Base-by-base conservation (phyloP, 1,140 invertebrate genomes). In the Zaprionus ornatus region DNA sequence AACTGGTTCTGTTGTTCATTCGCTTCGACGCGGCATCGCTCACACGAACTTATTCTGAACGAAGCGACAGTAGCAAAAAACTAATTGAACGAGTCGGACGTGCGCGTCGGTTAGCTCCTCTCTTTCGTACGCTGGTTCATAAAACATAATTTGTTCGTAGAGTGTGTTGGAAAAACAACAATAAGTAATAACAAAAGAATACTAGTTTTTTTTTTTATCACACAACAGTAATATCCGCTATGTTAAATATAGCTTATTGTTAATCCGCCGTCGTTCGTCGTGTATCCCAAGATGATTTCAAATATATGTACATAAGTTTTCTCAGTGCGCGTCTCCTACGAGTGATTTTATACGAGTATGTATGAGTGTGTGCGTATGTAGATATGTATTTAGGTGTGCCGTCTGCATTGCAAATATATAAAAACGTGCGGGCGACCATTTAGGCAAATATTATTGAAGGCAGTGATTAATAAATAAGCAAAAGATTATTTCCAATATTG, bases 361-460 rank as follows among this genome's bases (percentile, higher is more conserved):
- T 63, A 45, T 59, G 54, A 74, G 60, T 74, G 37, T 48, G 23
- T 61, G 40, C 12, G 35, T 61, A 17, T 15, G 57, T 69, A 25
- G n/a, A 37, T 52, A 32, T 73, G 63, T 73, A 73, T 82, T 63
- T 83, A 56, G 60, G 67, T 76, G 80, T 81, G 54, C 74, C 57
- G 57, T 61, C 63, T 65, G 52, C 45, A 62, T 48, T 50, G 29
- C 40, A 35, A 21, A 73, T 60, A 68, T 29, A 32, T 25, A 69
- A 60, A 6, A 35, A 27, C n/a, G 50, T 65, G 57, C 70, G 70
- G 62, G 63, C 70, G 37, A 35, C 56, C 37, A 55, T 48, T 66
- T 48, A 50, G 66, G 32, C 37, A 74, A 77, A 72, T 74, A 74
- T 71, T 32, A 32, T 68, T 71, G 37, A 85, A 56, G 63, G 54